These are phyloP conservation scores for Bombyx mandarina DNA, from an alignment of 1,140 invertebrate species.

Conservation along the genomic window DNA sequence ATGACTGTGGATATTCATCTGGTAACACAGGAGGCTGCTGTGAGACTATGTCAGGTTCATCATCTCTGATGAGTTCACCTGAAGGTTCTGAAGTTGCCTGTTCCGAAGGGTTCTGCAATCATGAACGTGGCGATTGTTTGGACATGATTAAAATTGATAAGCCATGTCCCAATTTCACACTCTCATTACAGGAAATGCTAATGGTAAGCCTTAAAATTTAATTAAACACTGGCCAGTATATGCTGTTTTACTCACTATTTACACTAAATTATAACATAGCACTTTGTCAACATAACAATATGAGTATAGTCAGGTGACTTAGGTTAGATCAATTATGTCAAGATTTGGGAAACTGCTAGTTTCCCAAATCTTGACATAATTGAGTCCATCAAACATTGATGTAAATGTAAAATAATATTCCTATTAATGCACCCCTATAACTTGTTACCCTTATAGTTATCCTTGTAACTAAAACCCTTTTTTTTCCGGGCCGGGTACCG, in stretches of 20 bases:
- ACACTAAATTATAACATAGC: no score
- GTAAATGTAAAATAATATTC: no score
- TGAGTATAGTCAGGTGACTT: background rate
- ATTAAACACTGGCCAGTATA: no score
- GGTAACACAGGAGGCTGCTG: conserved; percentile 80
- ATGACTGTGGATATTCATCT: conserved; percentile 88
- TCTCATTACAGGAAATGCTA: conserved; percentile 80
- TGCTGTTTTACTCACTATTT: no score
- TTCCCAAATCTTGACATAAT: background rate
- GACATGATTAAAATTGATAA: conserved; percentile 59
- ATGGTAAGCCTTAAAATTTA: conserved; percentile 65
- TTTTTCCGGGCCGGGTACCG: no score
- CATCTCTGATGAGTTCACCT: conserved; percentile 82
- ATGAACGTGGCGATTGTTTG: conserved; percentile 74
- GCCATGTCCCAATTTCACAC: conserved; percentile 57
- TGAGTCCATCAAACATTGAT: background rate
- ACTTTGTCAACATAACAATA: background rate
- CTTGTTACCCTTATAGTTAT: no score
- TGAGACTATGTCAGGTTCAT: conserved; percentile 75
- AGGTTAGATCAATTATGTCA: conserved; percentile 7
- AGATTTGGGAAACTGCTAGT: background rate
- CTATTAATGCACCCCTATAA: no score
- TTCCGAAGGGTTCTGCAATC: conserved; percentile 86
- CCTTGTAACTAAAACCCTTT: no score
- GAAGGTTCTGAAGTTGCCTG: conserved; percentile 89